Base-by-base conservation (phyloP, 2,888 invertebrate genomes). In the Periphyllus acericola region DNA sequence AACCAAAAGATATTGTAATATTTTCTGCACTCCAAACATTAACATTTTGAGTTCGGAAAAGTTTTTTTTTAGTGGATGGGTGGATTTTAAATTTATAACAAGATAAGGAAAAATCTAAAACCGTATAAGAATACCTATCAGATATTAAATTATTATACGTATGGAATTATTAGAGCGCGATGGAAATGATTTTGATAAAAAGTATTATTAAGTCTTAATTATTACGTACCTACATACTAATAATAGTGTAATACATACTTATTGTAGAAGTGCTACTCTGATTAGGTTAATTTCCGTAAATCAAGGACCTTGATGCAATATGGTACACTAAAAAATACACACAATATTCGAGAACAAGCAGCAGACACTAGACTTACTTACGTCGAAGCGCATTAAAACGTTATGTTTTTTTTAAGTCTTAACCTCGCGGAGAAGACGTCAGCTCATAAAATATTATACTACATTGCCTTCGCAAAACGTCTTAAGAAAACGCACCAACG, bases 401-500 rank as follows among this genome's bases (percentile, higher is more conserved):
- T 66, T 66, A 25, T 25, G 25, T 21, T 66, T 66, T 25, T 66
- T 9, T n/a, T n/a, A n/a, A n/a, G n/a, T n/a, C n/a, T n/a, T 66
- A 21, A 21, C 55, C 55, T 55, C 19, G 0, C 14, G 14, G 2
- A 55, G 55, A 55, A 40, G 40, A 40, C 6, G 9, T 40, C 40
- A 8, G 6, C 40, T 9, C 40, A 40, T 8, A 40, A 9, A 9
- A 40, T 40, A 40, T 6, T 52, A 25, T 79, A 0, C 9, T 29
- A 36, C n/a, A 8, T 80, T 68, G 81, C 81, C 81, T 81, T 68
- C 11, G 40, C 81, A 68, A 46, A 81, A 81, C 68, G 66, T 68
- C 68, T 66, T 68, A 29, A 40, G 8, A 40, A 0, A 5, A n/a
- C n/a, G n/a, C n/a, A n/a, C n/a, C n/a, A n/a, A n/a, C n/a, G n/a